A percentile compares a stretch with the other conserved stretches of the same genome.
phyloP scores from a whole-genome alignment of 1,140 invertebrate species.

The Lethocerus indicus region DNA sequence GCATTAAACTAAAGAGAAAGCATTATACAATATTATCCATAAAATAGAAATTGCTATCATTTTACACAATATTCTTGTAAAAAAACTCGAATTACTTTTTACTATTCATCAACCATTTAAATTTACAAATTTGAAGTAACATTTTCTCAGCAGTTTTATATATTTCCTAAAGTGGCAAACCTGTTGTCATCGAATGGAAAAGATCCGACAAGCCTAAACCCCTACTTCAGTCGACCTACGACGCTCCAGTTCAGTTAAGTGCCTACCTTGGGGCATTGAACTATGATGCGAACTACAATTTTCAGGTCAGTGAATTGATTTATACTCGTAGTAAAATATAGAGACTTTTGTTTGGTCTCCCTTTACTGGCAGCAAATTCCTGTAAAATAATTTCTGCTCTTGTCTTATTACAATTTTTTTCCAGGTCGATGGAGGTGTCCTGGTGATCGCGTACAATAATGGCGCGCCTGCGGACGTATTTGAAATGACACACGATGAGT shows the following conservation, averaged over 20 bases:
- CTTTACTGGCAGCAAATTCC: not conserved
- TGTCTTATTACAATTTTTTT: not conserved
- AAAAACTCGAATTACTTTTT: too few relatives aligned
- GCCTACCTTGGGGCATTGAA: conserved; percentile 67
- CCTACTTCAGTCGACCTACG: conserved; percentile 42
- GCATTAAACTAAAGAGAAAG: too few relatives aligned
- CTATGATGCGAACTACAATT: conserved; percentile 37
- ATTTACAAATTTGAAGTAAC: too few relatives aligned
- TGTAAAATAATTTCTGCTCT: not conserved
- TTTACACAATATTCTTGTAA: too few relatives aligned
- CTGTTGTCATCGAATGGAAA: conserved; percentile 68
- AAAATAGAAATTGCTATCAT: too few relatives aligned
- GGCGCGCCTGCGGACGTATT: conserved; percentile 37
- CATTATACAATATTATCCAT: too few relatives aligned
- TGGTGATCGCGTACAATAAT: conserved; percentile 41
- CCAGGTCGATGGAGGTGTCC: conserved; percentile 32
- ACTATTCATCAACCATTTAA: too few relatives aligned
- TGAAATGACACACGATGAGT: conserved; percentile 24
- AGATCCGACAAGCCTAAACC: conserved; percentile 51
- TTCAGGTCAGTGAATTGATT: conserved; percentile 15
- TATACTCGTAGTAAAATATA: not conserved
- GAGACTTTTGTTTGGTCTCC: not conserved
- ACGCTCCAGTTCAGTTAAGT: conserved; percentile 58
- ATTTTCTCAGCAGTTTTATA: too few relatives aligned
- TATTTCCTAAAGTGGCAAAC: conserved; percentile 31